A percentile compares a stretch with the other conserved stretches of the same genome.
These are phyloP conservation scores for Neosalanx taihuensis DNA, from an alignment of 2,797 vertebrate species.

Conservation along the genomic window DNA sequence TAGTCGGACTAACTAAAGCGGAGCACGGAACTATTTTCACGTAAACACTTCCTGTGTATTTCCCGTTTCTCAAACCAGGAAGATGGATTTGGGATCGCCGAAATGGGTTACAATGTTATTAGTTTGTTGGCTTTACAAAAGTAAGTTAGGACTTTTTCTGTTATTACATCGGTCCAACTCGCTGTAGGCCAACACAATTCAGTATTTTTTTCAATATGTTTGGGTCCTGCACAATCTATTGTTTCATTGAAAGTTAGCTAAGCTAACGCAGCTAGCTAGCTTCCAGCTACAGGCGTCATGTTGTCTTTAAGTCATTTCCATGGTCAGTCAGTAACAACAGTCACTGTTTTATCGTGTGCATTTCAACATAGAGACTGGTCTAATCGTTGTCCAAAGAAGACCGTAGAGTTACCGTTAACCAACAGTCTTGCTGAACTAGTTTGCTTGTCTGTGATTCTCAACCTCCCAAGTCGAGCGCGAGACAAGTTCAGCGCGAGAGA, in stretches of 20 bases:
- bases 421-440: slow-evolving; percentile 7
- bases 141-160: slow-evolving; percentile 47
- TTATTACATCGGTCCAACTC: background rate
- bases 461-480: background rate
- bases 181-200: background rate
- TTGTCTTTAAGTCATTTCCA: slow-evolving; percentile 5
- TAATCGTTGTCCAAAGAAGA: too few species aligned
- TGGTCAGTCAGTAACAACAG: too few species aligned
- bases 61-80: slow-evolving; percentile 66
- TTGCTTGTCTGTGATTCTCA: too few species aligned
- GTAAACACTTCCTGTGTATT: slow-evolving; percentile 56
- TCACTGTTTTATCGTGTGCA: too few species aligned
- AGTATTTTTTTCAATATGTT: background rate
- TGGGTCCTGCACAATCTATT: background rate
- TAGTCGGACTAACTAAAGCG: background rate
- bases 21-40: slow-evolving; percentile 53
- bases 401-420: background rate
- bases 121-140: slow-evolving; percentile 50
- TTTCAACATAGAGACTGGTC: too few species aligned
- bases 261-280: background rate
- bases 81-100: slow-evolving; percentile 67
- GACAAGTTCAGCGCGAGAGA: slow-evolving; percentile 59
- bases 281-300: background rate
- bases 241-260: slow-evolving; percentile 10
- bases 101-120: slow-evolving; percentile 52